Conservation (phyloP, 2,797 vertebrate genomes). For the Falco peregrinus region DNA sequence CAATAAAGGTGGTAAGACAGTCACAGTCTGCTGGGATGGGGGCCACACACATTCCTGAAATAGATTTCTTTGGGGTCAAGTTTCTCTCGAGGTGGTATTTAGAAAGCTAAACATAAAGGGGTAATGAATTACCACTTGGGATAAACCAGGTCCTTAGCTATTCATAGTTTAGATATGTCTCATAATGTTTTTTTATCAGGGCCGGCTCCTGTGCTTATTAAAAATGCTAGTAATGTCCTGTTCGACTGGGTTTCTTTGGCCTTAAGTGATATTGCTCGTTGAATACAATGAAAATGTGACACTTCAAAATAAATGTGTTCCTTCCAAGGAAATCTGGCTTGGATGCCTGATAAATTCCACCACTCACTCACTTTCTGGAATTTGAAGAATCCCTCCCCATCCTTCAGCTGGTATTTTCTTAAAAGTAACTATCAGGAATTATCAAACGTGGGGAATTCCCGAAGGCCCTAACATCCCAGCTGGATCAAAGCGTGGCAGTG, state of each 20-base stretch:
- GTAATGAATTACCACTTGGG: conserved; percentile 29
- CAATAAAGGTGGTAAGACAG: conserved; percentile 22
- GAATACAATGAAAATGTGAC: conserved; percentile 57
- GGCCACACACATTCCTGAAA: conserved; percentile 45
- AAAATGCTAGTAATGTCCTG: conserved; percentile 55
- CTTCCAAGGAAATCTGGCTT: conserved; percentile 63
- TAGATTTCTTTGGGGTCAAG: conserved; percentile 60
- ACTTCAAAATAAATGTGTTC: conserved; percentile 56
- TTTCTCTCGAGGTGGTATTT: conserved; percentile 40
- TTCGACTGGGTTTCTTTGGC: not conserved
- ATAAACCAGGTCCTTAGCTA: conserved; percentile 14
- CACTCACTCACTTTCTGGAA: conserved; percentile 49
- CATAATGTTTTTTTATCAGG: conserved; percentile 27
- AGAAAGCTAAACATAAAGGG: conserved; percentile 26
- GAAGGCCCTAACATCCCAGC: conserved; percentile 49
- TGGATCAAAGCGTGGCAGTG: conserved; percentile 58
- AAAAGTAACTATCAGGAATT: conserved; percentile 61
- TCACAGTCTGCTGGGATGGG: not conserved
- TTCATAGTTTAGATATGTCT: not conserved
- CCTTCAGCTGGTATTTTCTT: conserved; percentile 69
- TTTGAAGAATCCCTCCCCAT: conserved; percentile 61
- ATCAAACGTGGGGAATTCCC: conserved; percentile 51
- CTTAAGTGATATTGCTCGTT: not conserved
- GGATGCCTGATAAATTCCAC: conserved; percentile 7
- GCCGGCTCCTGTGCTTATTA: conserved; percentile 13